Conservation (phyloP, 2,888 invertebrate genomes). For the Tiliacea aurago region DNA sequence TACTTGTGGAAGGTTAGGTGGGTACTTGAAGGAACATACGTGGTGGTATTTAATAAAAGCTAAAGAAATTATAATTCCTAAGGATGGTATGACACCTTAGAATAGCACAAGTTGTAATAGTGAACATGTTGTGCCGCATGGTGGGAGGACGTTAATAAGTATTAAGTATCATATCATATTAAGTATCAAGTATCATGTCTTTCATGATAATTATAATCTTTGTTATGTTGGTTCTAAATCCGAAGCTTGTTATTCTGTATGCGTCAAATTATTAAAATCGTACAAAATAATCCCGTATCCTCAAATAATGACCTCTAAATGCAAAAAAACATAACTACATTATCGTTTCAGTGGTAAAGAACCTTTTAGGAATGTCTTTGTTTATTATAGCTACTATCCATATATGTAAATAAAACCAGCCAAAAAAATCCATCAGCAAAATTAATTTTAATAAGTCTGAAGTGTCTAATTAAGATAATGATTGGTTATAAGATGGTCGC, state of each 20-base stretch:
- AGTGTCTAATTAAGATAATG: constrained; percentile 24
- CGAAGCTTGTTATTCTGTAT: not conserved
- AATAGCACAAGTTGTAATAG: not conserved
- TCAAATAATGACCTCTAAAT: not conserved
- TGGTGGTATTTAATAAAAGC: constrained; percentile 30
- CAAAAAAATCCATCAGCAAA: not conserved
- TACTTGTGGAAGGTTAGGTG: constrained; percentile 15
- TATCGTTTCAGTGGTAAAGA: not conserved
- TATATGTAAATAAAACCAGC: not conserved
- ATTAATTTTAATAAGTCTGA: not conserved
- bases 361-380: not conserved
- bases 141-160: constrained; percentile 2
- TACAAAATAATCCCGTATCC: not conserved
- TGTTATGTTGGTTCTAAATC: not conserved
- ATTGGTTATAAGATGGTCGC: constrained; percentile 12
- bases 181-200: not conserved
- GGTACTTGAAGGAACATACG: constrained; percentile 16
- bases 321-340: not conserved
- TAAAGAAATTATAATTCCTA: not conserved
- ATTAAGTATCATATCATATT: not conserved
- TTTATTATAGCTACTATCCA: not conserved
- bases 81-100: not conserved
- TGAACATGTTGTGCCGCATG: no score
- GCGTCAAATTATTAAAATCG: not conserved
- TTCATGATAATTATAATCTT: not conserved